These are phyloP conservation scores for Natrix natrix DNA, from an alignment of 2,797 vertebrate genomes.

Conservation along the genomic window DNA sequence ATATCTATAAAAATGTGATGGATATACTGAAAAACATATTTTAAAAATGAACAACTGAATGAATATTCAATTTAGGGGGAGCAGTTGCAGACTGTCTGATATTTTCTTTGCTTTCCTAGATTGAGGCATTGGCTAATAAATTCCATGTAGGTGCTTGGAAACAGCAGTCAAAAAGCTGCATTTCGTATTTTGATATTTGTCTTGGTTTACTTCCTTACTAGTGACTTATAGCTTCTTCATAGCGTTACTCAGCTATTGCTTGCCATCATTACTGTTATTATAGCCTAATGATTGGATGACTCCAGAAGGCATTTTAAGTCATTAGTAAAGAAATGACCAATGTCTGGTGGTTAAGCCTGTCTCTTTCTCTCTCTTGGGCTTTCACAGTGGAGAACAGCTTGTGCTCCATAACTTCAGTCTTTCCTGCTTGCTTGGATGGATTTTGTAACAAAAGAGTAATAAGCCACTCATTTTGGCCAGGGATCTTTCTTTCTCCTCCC, in stretches of 20 bases:
- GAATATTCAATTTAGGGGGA: background rate
- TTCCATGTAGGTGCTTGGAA: background rate
- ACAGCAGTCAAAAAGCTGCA: background rate
- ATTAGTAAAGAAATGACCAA: background rate
- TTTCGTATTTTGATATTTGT: background rate
- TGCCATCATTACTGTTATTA: background rate
- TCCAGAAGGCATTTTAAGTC: background rate
- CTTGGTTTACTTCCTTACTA: background rate
- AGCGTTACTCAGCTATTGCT: background rate
- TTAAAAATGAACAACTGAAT: background rate
- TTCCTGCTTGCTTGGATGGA: background rate
- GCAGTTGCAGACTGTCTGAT: background rate
- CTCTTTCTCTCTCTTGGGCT: background rate
- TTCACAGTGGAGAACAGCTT: background rate
- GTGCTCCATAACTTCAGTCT: background rate
- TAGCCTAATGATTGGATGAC: background rate
- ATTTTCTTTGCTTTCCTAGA: background rate
- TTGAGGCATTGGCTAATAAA: background rate
- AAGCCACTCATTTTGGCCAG: background rate
- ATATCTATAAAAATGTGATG: background rate
- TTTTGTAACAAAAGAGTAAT: background rate
- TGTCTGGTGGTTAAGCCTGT: background rate
- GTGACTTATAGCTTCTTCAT: background rate
- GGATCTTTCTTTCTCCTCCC: background rate
- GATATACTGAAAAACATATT: background rate